Base-by-base conservation (phyloP, 1,140 invertebrate species). In the Pseudomyrmex flavicornis region DNA sequence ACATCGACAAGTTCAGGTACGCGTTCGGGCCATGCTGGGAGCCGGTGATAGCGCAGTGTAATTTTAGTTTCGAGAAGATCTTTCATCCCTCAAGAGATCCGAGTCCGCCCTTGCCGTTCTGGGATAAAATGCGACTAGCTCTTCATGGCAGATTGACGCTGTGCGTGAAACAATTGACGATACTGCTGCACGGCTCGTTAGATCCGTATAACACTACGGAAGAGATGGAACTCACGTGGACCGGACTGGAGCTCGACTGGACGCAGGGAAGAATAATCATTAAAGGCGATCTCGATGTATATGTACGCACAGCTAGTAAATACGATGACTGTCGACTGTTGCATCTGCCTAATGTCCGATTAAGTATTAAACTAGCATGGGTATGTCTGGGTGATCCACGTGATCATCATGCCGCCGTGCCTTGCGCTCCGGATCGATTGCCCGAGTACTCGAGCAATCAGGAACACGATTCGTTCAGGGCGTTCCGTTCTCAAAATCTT, bases 21-120 rank as follows among this genome's bases (percentile, higher is more conserved):
- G 98, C 98, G 0, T 99, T 99, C 94, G 99, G 99, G 0, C 98
- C 98, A 0, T 99, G 99, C 94, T 99, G 99, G 99, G 99, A 99
- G 91, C 98, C 99, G 0, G 98, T 99, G 0, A 97, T 99, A 86
- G 98, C 99, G 0, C 98, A 99, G 91, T 98, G 98, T 89, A 99
- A 98, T 93, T 94, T 99, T 15, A 97, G 97, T 90, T 99, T 97
- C 95, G 98, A 97, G 92, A 98, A 97, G 93, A 98, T 98, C 15
- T 95, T 97, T 0, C 95, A 97, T 52, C 98, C 98, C 0, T 98
- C 98, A 0, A 95, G 97, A 72, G 99, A 99, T 95, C 99, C 99
- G 0, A 99, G 98, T 85, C 97, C 97, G 0, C 97, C 98, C 0
- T 92, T 99, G 46, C 97, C 99, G 2, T 99, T 98, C 95, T 99